Conservation (phyloP, 2,113 vertebrate species). For the Heteronetta atricapilla region DNA sequence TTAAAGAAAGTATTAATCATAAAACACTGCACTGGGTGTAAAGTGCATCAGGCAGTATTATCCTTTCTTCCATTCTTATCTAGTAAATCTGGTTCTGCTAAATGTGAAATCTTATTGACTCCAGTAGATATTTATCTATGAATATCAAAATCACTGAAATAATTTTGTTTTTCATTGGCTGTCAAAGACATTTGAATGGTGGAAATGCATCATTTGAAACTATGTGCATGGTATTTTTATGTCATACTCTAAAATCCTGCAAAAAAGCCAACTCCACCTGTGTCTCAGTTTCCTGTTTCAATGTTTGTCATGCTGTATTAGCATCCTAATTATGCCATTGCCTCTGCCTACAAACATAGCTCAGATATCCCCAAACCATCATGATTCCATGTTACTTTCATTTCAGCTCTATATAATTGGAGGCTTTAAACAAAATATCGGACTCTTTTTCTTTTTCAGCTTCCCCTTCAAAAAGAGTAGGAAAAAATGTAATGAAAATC, state of each 20-base stretch:
- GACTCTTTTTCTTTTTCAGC: background rate
- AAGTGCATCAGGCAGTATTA: background rate
- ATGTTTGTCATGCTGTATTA: rapidly evolving
- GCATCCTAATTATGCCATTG: background rate
- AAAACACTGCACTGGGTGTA: background rate
- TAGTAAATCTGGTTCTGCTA: background rate
- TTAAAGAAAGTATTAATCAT: background rate
- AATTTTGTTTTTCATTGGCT: background rate
- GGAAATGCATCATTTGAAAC: background rate
- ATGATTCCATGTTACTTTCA: rapidly evolving
- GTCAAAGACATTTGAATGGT: background rate
- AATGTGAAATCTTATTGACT: background rate
- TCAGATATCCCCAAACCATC: rapidly evolving
- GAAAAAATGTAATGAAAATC: background rate
- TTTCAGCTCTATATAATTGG: background rate
- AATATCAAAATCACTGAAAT: background rate
- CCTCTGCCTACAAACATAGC: background rate
- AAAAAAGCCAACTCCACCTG: background rate
- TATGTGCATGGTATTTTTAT: background rate
- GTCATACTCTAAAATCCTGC: background rate
- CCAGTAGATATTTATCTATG: background rate
- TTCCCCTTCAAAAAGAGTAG: background rate
- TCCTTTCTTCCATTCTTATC: background rate
- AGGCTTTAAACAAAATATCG: background rate
- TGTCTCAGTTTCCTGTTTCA: background rate